Conservation (phyloP, 2,113 vertebrate genomes). For the Accipiter cooperii region DNA sequence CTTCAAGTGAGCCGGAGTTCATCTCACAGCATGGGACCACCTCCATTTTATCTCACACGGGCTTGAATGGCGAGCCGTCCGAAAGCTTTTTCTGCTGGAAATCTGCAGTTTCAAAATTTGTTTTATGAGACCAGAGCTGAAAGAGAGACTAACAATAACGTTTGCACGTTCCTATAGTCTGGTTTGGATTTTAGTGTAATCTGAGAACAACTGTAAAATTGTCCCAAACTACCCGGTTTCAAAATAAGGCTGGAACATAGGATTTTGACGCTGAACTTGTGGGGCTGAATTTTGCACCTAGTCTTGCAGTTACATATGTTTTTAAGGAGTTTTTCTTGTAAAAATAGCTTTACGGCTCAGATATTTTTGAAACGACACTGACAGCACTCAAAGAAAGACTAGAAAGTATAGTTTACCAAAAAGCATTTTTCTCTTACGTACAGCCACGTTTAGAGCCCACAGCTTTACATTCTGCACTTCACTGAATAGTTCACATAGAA, state of each 20-base stretch:
- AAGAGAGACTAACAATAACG: conserved; percentile 44
- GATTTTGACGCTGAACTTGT: background rate
- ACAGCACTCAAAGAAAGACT: background rate
- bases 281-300: background rate
- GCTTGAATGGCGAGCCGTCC: background rate
- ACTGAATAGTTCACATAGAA: background rate
- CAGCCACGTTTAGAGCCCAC: background rate
- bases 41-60: conserved; percentile 39
- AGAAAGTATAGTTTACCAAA: background rate
- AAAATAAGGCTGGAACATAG: background rate
- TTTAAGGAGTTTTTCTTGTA: background rate
- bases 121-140: conserved; percentile 50
- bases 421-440: background rate
- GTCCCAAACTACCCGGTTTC: background rate
- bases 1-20: no score
- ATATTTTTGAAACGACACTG: background rate
- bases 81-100: conserved; percentile 14
- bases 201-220: conserved; percentile 35
- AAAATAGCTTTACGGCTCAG: background rate
- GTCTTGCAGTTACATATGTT: background rate
- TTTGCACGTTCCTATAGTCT: conserved; percentile 29
- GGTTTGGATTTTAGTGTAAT: conserved; percentile 45
- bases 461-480: background rate
- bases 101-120: conserved; percentile 39
- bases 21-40: no score